These are phyloP conservation scores for Aviceda subcristata DNA, from an alignment of 2,113 vertebrate species.

Conservation along the genomic window DNA sequence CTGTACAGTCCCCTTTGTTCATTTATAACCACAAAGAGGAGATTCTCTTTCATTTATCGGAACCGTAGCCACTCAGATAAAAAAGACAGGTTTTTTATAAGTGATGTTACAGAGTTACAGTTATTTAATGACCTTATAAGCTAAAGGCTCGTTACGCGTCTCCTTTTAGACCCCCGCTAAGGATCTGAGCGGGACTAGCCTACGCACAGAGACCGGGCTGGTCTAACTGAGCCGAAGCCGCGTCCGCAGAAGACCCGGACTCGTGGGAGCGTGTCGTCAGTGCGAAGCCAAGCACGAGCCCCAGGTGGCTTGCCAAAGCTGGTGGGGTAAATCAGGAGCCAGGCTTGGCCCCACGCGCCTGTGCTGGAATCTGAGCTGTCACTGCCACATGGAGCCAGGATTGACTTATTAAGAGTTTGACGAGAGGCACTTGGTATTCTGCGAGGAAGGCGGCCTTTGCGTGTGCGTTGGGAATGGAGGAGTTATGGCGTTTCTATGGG, in stretches of 20 bases:
- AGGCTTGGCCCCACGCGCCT: neutral
- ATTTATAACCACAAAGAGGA: conserved; percentile 42
- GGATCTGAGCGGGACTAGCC: neutral
- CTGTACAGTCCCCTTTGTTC: conserved; percentile 28
- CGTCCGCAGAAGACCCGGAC: neutral
- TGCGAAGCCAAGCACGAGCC: neutral
- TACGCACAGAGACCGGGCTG: neutral
- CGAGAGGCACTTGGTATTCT: conserved; percentile 5
- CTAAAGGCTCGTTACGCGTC: neutral
- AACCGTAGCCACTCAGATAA: neutral
- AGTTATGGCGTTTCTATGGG: conserved; percentile 58
- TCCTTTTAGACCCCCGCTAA: neutral
- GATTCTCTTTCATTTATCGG: conserved; percentile 33
- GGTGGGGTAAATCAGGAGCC: neutral
- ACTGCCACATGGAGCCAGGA: conserved; percentile 74
- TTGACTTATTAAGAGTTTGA: conserved; percentile 48
- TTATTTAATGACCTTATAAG: conserved; percentile 3
- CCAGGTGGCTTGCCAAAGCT: neutral
- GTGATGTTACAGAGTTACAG: neutral
- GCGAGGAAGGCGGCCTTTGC: neutral
- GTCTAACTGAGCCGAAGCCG: neutral
- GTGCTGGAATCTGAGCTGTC: conserved; percentile 82
- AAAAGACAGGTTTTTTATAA: neutral
- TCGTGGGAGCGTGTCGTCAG: fast-evolving
- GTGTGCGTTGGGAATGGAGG: conserved; percentile 47